Base-by-base conservation (phyloP, 2,113 vertebrate genomes). In the Mystacornis crossleyi region DNA sequence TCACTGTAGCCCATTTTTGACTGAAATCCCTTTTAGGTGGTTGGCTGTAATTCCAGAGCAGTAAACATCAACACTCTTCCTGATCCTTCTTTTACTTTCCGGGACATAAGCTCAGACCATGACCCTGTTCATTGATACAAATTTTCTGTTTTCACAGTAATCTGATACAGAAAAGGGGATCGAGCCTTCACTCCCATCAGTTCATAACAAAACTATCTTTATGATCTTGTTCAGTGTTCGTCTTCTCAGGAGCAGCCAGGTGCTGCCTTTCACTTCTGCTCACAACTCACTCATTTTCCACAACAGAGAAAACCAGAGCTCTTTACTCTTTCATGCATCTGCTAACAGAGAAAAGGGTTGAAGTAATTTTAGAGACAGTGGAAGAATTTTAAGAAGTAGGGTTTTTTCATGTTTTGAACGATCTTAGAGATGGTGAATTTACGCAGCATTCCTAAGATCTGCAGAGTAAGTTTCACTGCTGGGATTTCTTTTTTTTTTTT, bases 101-200 rank as follows among this genome's bases (percentile, higher is more conserved):
- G 69, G 31, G 40, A 90, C 12, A 6, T 3, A 1, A 45, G 20
- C 69, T 70, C 66, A 58, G 50, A 78, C 20, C 0, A 0, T 40
- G 26, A 80, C 57, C 60, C 43, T 55, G 13, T 62, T 90, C 25
- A 83, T 3, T 8, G 20, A 50, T 23, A 85, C 42, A 73, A 61
- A 89, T 80, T 45, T 69, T 75, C 34, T 81, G 64, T 74, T 94
- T 91, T 51, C 50, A 65, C 62, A 83, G 51, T 55, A 94, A 80
- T 36, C 25, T 73, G 48, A 92, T 33, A 71, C 34, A 77, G 14
- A 69, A 93, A 75, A 81, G 6, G 6, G 14, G 14, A 67, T 34
- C 2, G 3, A 43, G 7, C 31, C 80, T 14, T 51, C 51, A 40
- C 60, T 86, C 47, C 51, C 17, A 47, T 18, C 53, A 25, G n/a